phyloP scores from a whole-genome alignment of 2,888 invertebrate genomes.

The Drosophila tanythrix region DNA sequence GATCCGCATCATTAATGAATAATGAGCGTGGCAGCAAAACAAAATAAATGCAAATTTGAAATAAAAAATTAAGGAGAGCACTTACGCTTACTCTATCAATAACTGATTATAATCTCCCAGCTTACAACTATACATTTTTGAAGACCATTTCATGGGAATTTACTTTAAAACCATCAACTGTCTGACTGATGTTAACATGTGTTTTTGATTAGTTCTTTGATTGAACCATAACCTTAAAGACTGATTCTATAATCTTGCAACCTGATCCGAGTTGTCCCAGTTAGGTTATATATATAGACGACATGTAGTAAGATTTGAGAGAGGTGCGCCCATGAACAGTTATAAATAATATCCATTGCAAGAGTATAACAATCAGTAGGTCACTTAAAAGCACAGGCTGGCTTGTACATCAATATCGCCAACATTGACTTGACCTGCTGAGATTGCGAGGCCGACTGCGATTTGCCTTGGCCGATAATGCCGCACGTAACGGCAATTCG shows the following conservation, averaged over 20 bases:
- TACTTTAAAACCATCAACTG: background rate
- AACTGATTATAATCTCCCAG: background rate
- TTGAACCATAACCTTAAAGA: background rate
- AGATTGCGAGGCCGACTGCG: conserved; percentile 54
- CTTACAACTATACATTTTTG: background rate
- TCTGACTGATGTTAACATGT: background rate
- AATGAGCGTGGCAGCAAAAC: conserved; percentile 18
- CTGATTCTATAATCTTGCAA: background rate
- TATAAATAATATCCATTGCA: background rate
- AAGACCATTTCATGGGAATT: background rate
- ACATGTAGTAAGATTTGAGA: background rate
- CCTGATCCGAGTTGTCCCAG: background rate
- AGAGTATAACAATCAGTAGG: conserved; percentile 5
- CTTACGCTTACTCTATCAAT: background rate
- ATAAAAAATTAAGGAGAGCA: background rate
- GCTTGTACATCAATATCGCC: conserved; percentile 60
- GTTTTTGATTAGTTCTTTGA: background rate
- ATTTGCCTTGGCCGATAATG: conserved; percentile 59
- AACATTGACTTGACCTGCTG: conserved; percentile 46
- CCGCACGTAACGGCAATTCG: conserved; percentile 76
- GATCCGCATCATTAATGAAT: conserved; percentile 50
- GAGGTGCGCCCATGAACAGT: background rate
- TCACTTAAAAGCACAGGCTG: conserved; percentile 45
- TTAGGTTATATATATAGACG: background rate
- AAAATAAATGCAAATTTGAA: background rate